Base-by-base conservation (phyloP, 2,113 vertebrate genomes). In the Piprites chloris region DNA sequence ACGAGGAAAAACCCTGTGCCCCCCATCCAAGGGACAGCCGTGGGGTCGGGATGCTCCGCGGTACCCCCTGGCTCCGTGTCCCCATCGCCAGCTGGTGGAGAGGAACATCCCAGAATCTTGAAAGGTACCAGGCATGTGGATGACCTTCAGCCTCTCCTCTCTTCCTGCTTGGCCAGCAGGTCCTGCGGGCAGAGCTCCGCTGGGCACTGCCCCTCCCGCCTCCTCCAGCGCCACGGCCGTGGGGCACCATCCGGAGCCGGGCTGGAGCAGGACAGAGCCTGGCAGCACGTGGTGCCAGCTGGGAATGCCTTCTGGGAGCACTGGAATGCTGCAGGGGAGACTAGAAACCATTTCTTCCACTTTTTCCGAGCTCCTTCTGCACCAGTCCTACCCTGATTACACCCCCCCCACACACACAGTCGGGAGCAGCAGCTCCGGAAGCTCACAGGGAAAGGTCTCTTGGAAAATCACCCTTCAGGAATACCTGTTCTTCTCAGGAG, bases 351-450 rank as follows among this genome's bases (percentile, higher is more conserved):
- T 20, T 50, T 30, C 20, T 21, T 5, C 22, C 32, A 2, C 41
- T 65, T 62, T 42, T 65, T 23, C 16, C 42, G 27, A 37, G 17
- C 22, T 73, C 19, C 33, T 50, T 6, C 42, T 42, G 6, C 17
- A 6, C 7, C 0, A 0, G 1, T 6, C 11, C 49, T 26, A 5
- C 62, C n/a, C 1, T 5, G 42, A 5, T n/a, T n/a, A n/a, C n/a
- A n/a, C n/a, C n/a, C n/a, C n/a, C n/a, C n/a, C n/a, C n/a, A n/a
- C n/a, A n/a, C n/a, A n/a, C n/a, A n/a, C n/a, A n/a, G n/a, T n/a
- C n/a, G n/a, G n/a, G n/a, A n/a, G n/a, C 58, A 33, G 58, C 58
- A 53, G 65, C 16, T 61, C 58, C 27, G 20, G 68, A 23, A 59
- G 68, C 58, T 56, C 73, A 3, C 3, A 5, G n/a, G 2, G 14